Evolutionary conservation across 2,888 invertebrate species (phyloP).

Genomic region (Agrotis ipsilon): DNA sequence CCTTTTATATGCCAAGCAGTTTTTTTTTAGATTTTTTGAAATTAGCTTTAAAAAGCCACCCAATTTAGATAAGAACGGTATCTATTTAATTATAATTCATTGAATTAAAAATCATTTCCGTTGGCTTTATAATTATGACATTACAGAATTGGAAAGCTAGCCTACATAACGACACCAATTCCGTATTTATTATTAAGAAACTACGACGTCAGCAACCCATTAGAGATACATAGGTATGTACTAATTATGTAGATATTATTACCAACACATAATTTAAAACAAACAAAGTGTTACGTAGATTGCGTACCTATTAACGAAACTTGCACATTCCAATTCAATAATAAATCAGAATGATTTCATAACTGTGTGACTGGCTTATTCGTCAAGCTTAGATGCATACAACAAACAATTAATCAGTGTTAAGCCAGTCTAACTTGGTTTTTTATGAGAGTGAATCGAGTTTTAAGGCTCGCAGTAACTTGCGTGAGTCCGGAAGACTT

Average conservation of each 20-base stretch:
- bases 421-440: constrained; percentile 9
- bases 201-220: neutral
- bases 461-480: constrained; percentile 8
- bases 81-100: constrained; percentile 10
- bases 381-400: constrained; percentile 28
- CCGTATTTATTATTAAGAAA: constrained; percentile 26
- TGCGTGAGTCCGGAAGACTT: constrained; percentile 35
- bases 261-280: constrained; percentile 16
- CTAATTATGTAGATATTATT: constrained; percentile 14
- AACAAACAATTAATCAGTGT: constrained; percentile 21
- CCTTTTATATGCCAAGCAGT: no score
- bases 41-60: neutral
- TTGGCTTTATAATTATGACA: neutral
- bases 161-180: neutral
- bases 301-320: constrained; percentile 22
- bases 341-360: constrained; percentile 43
- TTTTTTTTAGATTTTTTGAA: no score
- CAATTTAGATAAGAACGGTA: neutral
- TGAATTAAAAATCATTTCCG: constrained; percentile 1
- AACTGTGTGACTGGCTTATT: constrained; percentile 27
- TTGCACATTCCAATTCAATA: constrained; percentile 26
- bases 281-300: constrained; percentile 36
- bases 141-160: constrained; percentile 14
- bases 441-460: constrained; percentile 10
- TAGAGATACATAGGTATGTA: neutral